phyloP scores from a whole-genome alignment of 1,140 invertebrate genomes.

The Leptinotarsa lineolata region DNA sequence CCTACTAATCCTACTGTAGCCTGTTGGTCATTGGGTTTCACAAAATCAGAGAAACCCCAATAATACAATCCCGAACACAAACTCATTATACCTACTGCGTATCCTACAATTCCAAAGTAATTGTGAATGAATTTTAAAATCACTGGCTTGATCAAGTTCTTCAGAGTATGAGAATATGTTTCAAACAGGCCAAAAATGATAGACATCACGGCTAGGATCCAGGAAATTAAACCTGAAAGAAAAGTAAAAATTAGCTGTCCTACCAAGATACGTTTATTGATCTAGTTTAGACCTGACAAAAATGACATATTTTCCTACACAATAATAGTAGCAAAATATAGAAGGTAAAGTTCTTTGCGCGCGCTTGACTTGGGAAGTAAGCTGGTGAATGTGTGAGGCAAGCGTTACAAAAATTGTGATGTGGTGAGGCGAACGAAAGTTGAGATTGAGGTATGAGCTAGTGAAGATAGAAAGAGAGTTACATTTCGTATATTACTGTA shows the following conservation, averaged over 20 bases:
- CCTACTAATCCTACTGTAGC: background rate
- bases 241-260: background rate
- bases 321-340: too few species aligned
- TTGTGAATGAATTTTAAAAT: slow-evolving; percentile 43
- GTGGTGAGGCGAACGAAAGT: too few species aligned
- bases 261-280: background rate
- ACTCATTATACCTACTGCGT: slow-evolving; percentile 41
- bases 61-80: slow-evolving; percentile 41
- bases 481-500: too few species aligned
- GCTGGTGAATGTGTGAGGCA: too few species aligned
- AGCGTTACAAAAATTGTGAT: too few species aligned
- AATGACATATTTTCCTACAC: too few species aligned
- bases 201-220: slow-evolving; percentile 37
- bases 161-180: slow-evolving; percentile 35
- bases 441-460: too few species aligned
- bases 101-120: slow-evolving; percentile 39
- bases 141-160: slow-evolving; percentile 11
- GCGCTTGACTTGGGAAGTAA: too few species aligned
- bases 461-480: too few species aligned
- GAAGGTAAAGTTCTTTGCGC: too few species aligned
- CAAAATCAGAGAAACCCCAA: background rate
- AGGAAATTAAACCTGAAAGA: slow-evolving; percentile 42
- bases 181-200: slow-evolving; percentile 34
- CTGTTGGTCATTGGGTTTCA: background rate
- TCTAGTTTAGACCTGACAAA: background rate